phyloP scores from a whole-genome alignment of 2,888 invertebrate species.

The Hydriomena furcata region DNA sequence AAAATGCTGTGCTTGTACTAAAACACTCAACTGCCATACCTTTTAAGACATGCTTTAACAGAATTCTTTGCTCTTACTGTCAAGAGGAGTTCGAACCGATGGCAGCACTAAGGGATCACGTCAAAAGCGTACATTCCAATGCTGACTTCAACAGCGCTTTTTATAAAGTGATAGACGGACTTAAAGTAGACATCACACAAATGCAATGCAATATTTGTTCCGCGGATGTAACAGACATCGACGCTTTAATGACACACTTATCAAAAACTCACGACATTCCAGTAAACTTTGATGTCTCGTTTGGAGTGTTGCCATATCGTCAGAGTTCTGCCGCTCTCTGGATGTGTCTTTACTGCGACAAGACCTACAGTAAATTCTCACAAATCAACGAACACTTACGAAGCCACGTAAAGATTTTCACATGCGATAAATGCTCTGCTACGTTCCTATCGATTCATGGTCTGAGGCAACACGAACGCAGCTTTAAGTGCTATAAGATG shows the following conservation, averaged over 20 bases:
- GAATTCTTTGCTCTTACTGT: constrained; percentile 74
- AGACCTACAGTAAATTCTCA: constrained; percentile 67
- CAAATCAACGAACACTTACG: constrained; percentile 72
- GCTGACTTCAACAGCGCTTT: constrained; percentile 75
- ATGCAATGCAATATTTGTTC: constrained; percentile 68
- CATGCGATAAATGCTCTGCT: constrained; percentile 73
- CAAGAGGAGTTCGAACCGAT: constrained; percentile 74
- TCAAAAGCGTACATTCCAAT: constrained; percentile 60
- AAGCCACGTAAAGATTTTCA: constrained; percentile 71
- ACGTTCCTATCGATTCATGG: constrained; percentile 73
- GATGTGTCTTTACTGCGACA: constrained; percentile 74
- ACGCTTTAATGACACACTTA: constrained; percentile 68
- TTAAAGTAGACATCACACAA: constrained; percentile 73
- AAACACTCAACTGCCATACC: constrained; percentile 73
- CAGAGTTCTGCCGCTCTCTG: constrained; percentile 65
- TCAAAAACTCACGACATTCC: constrained; percentile 61
- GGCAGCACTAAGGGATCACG: constrained; percentile 66
- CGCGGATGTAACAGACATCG: constrained; percentile 57
- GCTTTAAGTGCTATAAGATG: constrained; percentile 71
- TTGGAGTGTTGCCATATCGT: constrained; percentile 72
- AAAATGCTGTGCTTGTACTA: constrained; percentile 73
- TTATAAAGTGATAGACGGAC: constrained; percentile 71
- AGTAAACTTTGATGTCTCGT: constrained; percentile 70
- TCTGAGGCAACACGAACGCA: constrained; percentile 67
- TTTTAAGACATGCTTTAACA: constrained; percentile 76